Base-by-base conservation (phyloP, 2,113 vertebrate genomes). In the Anhinga anhinga region DNA sequence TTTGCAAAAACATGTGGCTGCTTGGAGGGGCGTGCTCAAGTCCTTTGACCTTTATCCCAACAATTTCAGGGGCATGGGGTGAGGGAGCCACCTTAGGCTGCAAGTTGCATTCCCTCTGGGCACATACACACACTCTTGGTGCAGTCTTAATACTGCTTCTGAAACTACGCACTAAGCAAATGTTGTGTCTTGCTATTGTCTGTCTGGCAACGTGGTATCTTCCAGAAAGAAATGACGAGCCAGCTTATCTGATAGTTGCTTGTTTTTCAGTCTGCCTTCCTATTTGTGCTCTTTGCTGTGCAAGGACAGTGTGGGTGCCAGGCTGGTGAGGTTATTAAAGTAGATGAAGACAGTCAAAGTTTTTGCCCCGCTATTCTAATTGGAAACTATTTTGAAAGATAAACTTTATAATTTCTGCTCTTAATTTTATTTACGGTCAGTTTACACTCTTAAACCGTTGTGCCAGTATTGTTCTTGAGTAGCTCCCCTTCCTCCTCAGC, bases 381-480 rank as follows among this genome's bases (percentile, higher is more conserved):
- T 67, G 59, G 82, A 79, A 95, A 67, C 42, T 81, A 23, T 77
- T 96, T 91, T 81, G 55, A 67, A 61, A 93, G 74, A 90, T 86
- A 93, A 96, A 94, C 82, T 73, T 62, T 18, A 80, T 59, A 10
- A 90, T 93, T 97, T 86, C 74, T 92, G 38, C 71, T 90, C 59
- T 53, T 8, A 81, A 44, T 86, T 76, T 96, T 96, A 90, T 95
- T 96, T 93, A 63, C 59, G 63, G 55, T 34, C 59, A 59, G 79
- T 96, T 96, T 83, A 83, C 88, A 23, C 55, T 90, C 47, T 81
- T 83, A 66, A 77, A 81, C 44, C 44, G 22, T 83, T 63, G 76
- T 97, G 93, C 95, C 92, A 95, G 76, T 92, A 94, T 97, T 97
- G 97, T 97, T 97, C 93, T 95, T 36, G 76, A 83, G 53, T 49